Conservation (phyloP, 2,888 invertebrate species). For the Acleris holmiana region DNA sequence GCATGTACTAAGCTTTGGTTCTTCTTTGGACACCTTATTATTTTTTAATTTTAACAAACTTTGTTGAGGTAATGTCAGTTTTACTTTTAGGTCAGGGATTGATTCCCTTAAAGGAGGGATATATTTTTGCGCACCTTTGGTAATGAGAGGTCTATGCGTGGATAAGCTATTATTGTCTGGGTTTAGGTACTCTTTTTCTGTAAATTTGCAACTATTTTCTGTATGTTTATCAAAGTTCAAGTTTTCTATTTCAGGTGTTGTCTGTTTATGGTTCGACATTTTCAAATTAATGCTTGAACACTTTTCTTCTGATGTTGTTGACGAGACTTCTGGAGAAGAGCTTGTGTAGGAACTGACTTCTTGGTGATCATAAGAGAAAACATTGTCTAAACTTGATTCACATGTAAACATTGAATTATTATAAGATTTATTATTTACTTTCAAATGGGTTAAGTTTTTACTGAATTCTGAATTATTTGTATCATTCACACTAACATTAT, state of each 20-base stretch:
- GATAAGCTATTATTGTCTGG: conserved; percentile 50
- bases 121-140: conserved; percentile 81
- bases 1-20: conserved; percentile 55
- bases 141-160: conserved; percentile 66
- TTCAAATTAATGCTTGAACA: conserved; percentile 69
- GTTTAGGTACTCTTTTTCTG: conserved; percentile 63
- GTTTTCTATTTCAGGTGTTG: conserved; percentile 67
- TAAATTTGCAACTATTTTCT: conserved; percentile 65
- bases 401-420: conserved; percentile 55
- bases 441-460: background rate
- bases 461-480: conserved; percentile 2
- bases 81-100: conserved; percentile 71
- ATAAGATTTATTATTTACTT: conserved; percentile 41
- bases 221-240: conserved; percentile 47
- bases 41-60: conserved; percentile 73
- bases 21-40: conserved; percentile 69
- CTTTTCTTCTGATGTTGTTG: conserved; percentile 77
- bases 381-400: conserved; percentile 60
- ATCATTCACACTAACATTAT: background rate
- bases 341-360: conserved; percentile 50
- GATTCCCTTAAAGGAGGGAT: conserved; percentile 76
- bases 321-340: conserved; percentile 77
- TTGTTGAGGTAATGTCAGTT: conserved; percentile 73
- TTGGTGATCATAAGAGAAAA: conserved; percentile 51
- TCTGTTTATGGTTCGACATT: conserved; percentile 73